Evolutionary conservation across 2,113 vertebrate species (phyloP).

Genomic region (Stigmatopora nigra): DNA sequence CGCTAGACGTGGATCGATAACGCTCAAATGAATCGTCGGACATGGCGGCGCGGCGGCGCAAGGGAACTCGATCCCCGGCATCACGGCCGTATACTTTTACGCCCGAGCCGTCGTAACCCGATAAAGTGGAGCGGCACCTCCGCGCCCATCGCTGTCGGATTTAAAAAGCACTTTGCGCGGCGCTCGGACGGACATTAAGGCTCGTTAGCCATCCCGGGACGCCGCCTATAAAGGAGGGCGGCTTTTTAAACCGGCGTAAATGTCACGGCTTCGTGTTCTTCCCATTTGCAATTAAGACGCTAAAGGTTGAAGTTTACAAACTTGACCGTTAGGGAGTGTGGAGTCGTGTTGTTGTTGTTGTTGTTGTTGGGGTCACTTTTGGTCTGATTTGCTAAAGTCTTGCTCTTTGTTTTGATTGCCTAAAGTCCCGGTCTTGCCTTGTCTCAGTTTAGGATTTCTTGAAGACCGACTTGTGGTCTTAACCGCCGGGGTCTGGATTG

Average conservation of each 20-base stretch:
- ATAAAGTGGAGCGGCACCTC: neutral
- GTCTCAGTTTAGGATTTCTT: too few relatives aligned
- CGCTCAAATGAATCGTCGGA: constrained; percentile 12
- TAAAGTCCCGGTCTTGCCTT: too few relatives aligned
- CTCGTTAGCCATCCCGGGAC: neutral
- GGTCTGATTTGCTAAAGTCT: too few relatives aligned
- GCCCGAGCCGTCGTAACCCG: neutral
- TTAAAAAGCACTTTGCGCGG: neutral
- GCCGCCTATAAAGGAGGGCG: neutral
- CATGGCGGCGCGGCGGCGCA: constrained; percentile 17
- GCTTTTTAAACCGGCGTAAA: neutral
- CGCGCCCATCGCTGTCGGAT: too few relatives aligned
- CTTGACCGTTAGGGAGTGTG: neutral
- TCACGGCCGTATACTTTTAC: constrained; percentile 29
- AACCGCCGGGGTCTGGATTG: too few relatives aligned
- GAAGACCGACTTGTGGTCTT: too few relatives aligned
- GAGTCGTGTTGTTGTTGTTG: too few relatives aligned
- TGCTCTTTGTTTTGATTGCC: too few relatives aligned
- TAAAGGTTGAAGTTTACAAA: neutral
- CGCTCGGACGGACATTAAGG: neutral
- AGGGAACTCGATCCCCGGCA: constrained; percentile 31
- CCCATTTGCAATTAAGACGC: neutral
- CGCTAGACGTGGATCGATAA: constrained; percentile 45
- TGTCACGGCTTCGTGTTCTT: neutral
- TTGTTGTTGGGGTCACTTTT: too few relatives aligned